Evolutionary conservation across 2,113 vertebrate species (phyloP), one percentile per base, ranked within the genome.

Genomic region (Chamaetylas fuelleborni): DNA sequence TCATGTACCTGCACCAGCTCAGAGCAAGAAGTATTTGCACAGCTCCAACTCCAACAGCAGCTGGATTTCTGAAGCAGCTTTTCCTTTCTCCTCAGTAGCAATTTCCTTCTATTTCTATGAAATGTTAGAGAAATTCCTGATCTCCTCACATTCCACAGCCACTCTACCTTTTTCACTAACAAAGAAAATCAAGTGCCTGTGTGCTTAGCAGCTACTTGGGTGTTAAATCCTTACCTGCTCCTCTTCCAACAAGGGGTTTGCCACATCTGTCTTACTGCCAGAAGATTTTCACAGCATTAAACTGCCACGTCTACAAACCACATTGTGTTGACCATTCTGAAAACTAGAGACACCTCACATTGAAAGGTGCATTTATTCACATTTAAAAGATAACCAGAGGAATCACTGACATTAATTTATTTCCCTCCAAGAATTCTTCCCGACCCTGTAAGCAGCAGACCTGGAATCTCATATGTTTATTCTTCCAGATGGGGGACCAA

Each of bases 201-300:
- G 22, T 1, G 23, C 38, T 64, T 4, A 79, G 66, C 53, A 71
- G 42, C 60, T 56, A 10, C 60, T 38, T 0, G 0, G 0, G 20
- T n/a, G 53, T 87, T 64, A 34, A 80, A 86, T 8, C n/a, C 18
- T 29, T 9, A 36, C n/a, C 36, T 66, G 51, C 70, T 56, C 53
- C 64, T 87, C 65, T 89, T n/a, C 47, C 61, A 71, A 18, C 38
- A 10, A 4, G 29, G 28, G 11, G 13, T 25, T 42, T 85, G 83
- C 33, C 58, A 40, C 1, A 1, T 43, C 38, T 57, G 60, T 14
- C 34, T 57, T 2, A 53, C 16, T 23, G 73, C 36, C 54, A 4
- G 7, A 4, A 69, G 50, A 62, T 45, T 58, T 45, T 51, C 67
- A 51, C 54, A 69, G 90, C 62, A 25, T 33, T 82, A 9, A 76